Base-by-base conservation (phyloP, 2,888 invertebrate species). In the Sphaerophoria taeniata region DNA sequence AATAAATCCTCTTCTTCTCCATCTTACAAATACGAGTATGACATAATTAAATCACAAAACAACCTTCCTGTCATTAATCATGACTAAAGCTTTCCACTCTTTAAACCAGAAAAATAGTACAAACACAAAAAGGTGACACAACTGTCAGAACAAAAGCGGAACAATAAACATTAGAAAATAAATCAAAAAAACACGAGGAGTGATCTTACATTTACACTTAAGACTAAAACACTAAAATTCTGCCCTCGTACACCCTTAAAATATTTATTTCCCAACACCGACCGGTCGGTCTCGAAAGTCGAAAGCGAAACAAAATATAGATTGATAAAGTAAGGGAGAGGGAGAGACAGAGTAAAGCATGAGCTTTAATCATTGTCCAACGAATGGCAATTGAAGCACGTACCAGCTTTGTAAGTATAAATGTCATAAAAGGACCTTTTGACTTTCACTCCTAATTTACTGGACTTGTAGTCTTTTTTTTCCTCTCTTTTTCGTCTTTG, bases 391-490 rank as follows among this genome's bases (percentile, higher is more conserved):
- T 71, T 55, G 34, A 63, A 77, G 56, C 63, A 77, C 55, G 61
- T 75, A 65, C 61, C 33, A 55, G 61, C 53, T 74, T 69, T 69
- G 47, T 55, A 80, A 61, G 39, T 69, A 61, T 43, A 67, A 72
- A 45, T 58, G 49, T 49, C 49, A 67, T 43, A 72, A 67, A 72
- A 14, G 11, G 58, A 60, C 55, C 51, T 72, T 24, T 67, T 67
- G 58, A 60, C 65, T 60, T 67, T 73, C 49, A 33, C 47, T 80
- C 61, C 43, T 74, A 65, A 74, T 69, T 75, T 75, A 75, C 63
- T 31, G 39, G 34, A 24, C 31, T n/a, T 45, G 12, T 16, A 49
- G 55, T 49, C 43, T 56, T 6, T 49, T 7, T 49, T 7, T 16
- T 16, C 3, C 12, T 49, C 7, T 49, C 7, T 49, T 7, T 39